Base-by-base conservation (phyloP, 2,797 vertebrate genomes). In the Parauchenoglanis ngamensis region DNA sequence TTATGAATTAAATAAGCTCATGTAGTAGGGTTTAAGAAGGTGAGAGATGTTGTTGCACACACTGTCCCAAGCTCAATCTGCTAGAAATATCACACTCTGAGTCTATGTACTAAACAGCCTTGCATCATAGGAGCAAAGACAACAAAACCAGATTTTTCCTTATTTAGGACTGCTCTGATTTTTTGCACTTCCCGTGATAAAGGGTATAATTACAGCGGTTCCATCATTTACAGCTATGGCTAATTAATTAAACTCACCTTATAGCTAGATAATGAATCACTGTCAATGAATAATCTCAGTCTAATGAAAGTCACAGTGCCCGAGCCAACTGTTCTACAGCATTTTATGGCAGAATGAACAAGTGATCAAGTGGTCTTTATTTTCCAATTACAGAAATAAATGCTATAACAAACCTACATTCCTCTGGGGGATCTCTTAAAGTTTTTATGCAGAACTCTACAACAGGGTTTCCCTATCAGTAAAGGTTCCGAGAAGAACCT, bases 351-450 rank as follows among this genome's bases (percentile, higher is more conserved):
- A 84, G 31, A 28, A 54, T 72, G 65, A 84, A n/a, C 83, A 72
- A 84, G 67, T 56, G 65, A 84, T 84, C 67, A 84, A 84, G 28
- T 73, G 67, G 21, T 59, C 59, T 46, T 84, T 84, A 84, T 73
- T 84, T 84, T 72, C 31, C 83, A 72, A 84, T 84, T 84, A 84
- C 83, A 84, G 49, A 72, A 72, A 84, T 72, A 84, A 84, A 73
- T 44, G 52, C 67, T 40, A 72, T 56, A 40, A 40, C 17, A 57
- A 44, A 83, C 68, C 49, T 59, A 44, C 35, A 57, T n/a, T 84
- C 67, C 68, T 84, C 31, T 19, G 3, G 23, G 83, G 67, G 52
- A 84, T 49, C 8, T 13, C n/a, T 46, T 15, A 67, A 44, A 44
- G 8, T 44, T 63, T 61, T 8, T 21, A 10, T 19, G 54, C 40